Percentiles rank a stretch among this genome's conserved stretches.
Evolutionary conservation across 2,888 invertebrate species (phyloP).

Genomic region (Acleris sparsana): DNA sequence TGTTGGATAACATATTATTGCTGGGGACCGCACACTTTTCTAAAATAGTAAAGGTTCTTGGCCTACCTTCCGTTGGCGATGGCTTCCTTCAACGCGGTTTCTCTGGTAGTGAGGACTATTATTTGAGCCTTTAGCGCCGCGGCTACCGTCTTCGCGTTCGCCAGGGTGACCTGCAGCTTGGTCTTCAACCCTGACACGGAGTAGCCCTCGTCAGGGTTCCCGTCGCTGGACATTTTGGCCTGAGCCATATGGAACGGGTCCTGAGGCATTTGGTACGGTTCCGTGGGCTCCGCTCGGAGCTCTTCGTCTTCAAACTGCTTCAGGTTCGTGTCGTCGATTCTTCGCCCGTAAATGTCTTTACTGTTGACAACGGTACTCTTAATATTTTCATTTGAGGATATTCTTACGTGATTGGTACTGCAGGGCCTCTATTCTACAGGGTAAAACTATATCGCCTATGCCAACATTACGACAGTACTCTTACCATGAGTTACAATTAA

Average conservation of each 20-base stretch:
- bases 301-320: conserved; percentile 45
- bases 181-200: conserved; percentile 47
- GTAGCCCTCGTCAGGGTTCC: no score
- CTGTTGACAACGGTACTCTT: conserved; percentile 6
- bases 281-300: conserved; percentile 40
- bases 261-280: conserved; percentile 1
- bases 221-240: conserved; percentile 6
- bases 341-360: conserved; percentile 42
- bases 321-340: conserved; percentile 38
- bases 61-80: conserved; percentile 67
- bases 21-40: no score
- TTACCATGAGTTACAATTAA: no score
- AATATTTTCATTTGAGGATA: no score
- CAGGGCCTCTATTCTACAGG: no score
- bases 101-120: conserved; percentile 47
- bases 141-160: conserved; percentile 55
- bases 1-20: no score
- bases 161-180: conserved; percentile 56
- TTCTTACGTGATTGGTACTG: no score
- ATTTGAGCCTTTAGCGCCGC: conserved; percentile 60
- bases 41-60: no score
- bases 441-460: no score
- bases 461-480: no score
- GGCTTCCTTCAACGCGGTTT: conserved; percentile 61
- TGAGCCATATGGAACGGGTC: conserved; percentile 6